phyloP scores from a whole-genome alignment of 2,888 invertebrate species.

The Sinhomidia bicolor region DNA sequence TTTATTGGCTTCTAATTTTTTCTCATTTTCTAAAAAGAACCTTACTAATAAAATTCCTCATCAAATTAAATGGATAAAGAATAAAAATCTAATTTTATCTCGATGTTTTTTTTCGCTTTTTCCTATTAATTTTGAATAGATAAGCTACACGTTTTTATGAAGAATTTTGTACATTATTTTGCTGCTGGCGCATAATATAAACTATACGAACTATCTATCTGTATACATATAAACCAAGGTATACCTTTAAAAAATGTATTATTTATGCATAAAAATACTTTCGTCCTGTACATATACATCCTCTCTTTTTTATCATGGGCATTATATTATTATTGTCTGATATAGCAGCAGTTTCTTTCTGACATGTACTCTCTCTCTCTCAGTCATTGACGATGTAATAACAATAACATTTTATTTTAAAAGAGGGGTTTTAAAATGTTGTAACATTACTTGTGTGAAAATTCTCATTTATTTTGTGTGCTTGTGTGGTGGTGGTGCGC shows the following conservation, averaged over 20 bases:
- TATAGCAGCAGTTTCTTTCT: too few relatives aligned
- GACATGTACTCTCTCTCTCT: too few relatives aligned
- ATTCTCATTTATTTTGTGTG: constrained; percentile 29
- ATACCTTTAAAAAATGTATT: background rate
- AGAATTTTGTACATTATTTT: background rate
- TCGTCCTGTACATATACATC: background rate
- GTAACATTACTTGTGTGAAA: constrained; percentile 35
- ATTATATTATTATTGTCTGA: background rate
- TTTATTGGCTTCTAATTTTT: constrained; percentile 50
- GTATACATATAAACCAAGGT: too few relatives aligned
- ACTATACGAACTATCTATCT: too few relatives aligned
- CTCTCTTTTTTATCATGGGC: background rate
- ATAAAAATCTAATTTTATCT: constrained; percentile 11
- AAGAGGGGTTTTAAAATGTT: constrained; percentile 9
- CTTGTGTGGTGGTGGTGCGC: background rate
- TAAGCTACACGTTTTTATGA: constrained; percentile 21
- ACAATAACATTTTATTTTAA: constrained; percentile 32
- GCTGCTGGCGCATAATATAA: too few relatives aligned
- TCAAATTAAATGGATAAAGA: background rate
- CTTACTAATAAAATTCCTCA: background rate
- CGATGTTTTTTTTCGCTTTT: background rate
- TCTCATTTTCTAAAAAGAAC: background rate
- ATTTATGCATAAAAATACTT: background rate
- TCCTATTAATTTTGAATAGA: background rate
- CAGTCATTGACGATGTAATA: constrained; percentile 2